These are phyloP conservation scores for Lerema accius DNA, from an alignment of 1,140 invertebrate species.

Conservation along the genomic window DNA sequence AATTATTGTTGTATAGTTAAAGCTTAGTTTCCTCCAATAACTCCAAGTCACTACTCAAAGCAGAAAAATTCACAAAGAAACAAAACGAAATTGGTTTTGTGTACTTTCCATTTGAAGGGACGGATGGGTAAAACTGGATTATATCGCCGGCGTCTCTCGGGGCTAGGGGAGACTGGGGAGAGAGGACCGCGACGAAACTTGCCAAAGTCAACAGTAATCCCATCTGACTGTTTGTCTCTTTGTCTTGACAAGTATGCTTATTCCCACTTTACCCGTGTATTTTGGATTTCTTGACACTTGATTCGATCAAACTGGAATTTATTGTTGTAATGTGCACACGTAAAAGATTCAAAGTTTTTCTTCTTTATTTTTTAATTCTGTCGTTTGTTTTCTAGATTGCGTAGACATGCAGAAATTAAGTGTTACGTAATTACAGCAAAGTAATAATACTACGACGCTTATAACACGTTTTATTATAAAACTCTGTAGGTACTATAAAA, in stretches of 20 bases:
- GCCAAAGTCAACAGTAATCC: conserved; percentile 59
- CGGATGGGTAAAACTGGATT: conserved; percentile 69
- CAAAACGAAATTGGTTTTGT: conserved; percentile 59
- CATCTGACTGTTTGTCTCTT: conserved; percentile 32
- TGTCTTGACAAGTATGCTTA: conserved; percentile 29
- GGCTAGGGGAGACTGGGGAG: conserved; percentile 31
- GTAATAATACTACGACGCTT: too few species aligned
- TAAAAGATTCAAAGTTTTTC: too few species aligned
- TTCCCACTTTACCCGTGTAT: conserved; percentile 5
- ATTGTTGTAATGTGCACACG: too few species aligned
- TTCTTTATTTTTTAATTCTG: too few species aligned
- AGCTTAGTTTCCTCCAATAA: background rate
- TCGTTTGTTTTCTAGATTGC: too few species aligned
- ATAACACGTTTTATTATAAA: too few species aligned
- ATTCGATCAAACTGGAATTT: too few species aligned
- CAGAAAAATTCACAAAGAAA: conserved; percentile 30
- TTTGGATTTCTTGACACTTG: too few species aligned
- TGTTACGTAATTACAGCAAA: too few species aligned
- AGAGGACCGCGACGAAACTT: conserved; percentile 44
- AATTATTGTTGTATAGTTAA: too few species aligned
- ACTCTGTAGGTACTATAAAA: too few species aligned
- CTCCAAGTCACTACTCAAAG: background rate
- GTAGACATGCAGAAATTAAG: too few species aligned
- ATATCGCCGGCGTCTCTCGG: conserved; percentile 54
- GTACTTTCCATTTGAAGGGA: conserved; percentile 51